Conservation (phyloP, 2,113 vertebrate genomes). For the Monopterus albus region DNA sequence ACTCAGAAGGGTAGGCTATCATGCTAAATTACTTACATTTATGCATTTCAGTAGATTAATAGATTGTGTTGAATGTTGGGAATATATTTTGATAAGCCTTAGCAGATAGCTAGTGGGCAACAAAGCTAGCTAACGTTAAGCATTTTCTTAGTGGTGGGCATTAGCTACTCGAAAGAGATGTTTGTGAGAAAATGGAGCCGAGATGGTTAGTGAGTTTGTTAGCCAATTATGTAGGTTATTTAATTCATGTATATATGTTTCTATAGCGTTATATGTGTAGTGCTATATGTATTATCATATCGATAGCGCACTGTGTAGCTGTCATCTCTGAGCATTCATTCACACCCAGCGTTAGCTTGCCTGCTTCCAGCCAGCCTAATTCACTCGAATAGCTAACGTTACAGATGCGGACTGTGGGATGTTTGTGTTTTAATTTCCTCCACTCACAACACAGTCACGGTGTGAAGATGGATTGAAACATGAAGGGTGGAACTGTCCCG, state of each 20-base stretch:
- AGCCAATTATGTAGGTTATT: background rate
- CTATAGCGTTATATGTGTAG: too few species aligned
- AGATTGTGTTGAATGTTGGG: background rate
- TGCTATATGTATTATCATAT: background rate
- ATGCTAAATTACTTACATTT: background rate
- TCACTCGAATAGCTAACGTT: background rate
- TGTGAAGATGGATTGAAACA: slow-evolving; percentile 66
- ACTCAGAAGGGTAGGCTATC: slow-evolving; percentile 15
- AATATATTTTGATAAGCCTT: slow-evolving; percentile 14
- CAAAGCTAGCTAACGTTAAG: slow-evolving; percentile 23
- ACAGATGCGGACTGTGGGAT: slow-evolving; percentile 4
- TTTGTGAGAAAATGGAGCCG: background rate
- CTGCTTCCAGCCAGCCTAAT: slow-evolving; percentile 30
- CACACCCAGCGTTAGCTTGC: slow-evolving; percentile 34
- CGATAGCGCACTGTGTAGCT: background rate
- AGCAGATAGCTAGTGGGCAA: slow-evolving; percentile 43
- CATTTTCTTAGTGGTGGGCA: background rate
- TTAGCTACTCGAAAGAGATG: background rate
- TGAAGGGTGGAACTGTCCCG: slow-evolving; percentile 55
- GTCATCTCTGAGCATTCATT: slow-evolving; percentile 46
- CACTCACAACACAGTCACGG: slow-evolving; percentile 36
- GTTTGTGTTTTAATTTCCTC: slow-evolving; percentile 28
- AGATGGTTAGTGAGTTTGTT: background rate
- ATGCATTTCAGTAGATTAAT: background rate
- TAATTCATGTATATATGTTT: background rate